These are phyloP conservation scores for Lordiphosa stackelbergi DNA, from an alignment of 1,140 invertebrate genomes.

Conservation along the genomic window DNA sequence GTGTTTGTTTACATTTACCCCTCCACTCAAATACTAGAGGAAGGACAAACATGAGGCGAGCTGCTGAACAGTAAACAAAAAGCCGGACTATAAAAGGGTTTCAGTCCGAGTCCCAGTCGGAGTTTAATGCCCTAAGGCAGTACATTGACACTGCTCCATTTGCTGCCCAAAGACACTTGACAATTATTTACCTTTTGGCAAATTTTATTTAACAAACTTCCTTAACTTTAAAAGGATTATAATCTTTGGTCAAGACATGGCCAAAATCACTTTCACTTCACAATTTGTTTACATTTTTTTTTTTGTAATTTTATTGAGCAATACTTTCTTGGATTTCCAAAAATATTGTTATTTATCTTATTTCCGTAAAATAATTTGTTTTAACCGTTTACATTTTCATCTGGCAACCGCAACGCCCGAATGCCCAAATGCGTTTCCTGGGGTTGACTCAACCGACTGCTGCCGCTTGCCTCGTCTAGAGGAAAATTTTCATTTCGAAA, in stretches of 20 bases:
- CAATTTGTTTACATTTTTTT: background rate
- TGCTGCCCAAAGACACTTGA: constrained; percentile 3
- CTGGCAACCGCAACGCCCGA: constrained; percentile 68
- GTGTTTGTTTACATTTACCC: constrained; percentile 22
- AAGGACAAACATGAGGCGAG: background rate
- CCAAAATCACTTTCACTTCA: constrained; percentile 2
- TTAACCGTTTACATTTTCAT: constrained; percentile 40
- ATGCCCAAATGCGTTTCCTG: constrained; percentile 56
- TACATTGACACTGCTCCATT: constrained; percentile 41
- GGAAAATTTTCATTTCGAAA: constrained; percentile 51
- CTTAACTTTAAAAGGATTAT: background rate
- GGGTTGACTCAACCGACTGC: constrained; percentile 43
- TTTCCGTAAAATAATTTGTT: constrained; percentile 11
- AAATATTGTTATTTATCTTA: constrained; percentile 3
- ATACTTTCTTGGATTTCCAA: background rate
- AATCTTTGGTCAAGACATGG: constrained; percentile 8
- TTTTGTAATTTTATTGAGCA: no score
- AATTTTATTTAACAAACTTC: background rate
- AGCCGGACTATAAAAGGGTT: constrained; percentile 1
- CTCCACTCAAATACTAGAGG: background rate
- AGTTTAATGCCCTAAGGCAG: constrained; percentile 50
- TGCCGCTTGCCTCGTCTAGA: constrained; percentile 7
- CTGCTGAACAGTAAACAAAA: constrained; percentile 22
- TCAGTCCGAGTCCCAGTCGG: background rate
- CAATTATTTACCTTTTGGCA: constrained; percentile 5